phyloP scores from a whole-genome alignment of 1,140 invertebrate species.

The Lordiphosa collinella region DNA sequence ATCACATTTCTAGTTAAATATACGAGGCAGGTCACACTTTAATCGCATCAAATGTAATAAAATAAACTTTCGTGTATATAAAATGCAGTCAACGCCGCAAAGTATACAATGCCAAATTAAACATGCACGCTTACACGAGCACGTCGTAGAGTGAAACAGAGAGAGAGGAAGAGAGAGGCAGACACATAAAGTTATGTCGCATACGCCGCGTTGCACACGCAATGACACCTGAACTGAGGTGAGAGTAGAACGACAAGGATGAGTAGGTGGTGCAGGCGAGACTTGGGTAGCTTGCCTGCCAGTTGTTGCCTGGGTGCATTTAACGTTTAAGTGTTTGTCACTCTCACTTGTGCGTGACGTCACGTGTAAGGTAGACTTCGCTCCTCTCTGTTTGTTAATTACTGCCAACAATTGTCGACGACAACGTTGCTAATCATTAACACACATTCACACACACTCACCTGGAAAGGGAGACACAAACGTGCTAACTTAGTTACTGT shows the following conservation, averaged over 20 bases:
- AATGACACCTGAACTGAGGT: constrained; percentile 51
- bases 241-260: not conserved
- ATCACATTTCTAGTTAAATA: not conserved
- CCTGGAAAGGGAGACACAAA: not conserved
- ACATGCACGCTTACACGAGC: constrained; percentile 67
- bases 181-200: constrained; percentile 44
- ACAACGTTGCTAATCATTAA: constrained; percentile 39
- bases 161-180: not conserved
- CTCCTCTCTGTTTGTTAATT: constrained; percentile 53
- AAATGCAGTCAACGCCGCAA: constrained; percentile 37
- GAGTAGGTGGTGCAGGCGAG: too few species aligned
- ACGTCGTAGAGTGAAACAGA: constrained; percentile 23
- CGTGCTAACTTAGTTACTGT: constrained; percentile 7
- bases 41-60: constrained; percentile 25
- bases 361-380: constrained; percentile 40
- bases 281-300: constrained; percentile 14
- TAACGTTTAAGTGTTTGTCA: constrained; percentile 69
- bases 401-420: constrained; percentile 62
- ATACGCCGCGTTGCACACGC: constrained; percentile 53
- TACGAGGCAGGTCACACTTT: constrained; percentile 4
- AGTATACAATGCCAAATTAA: constrained; percentile 68
- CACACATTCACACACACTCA: constrained; percentile 8
- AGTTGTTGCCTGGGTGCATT: constrained; percentile 57
- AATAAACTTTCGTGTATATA: constrained; percentile 16
- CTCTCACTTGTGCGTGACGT: constrained; percentile 71